Base-by-base conservation (phyloP, 1,140 invertebrate species). In the Drosophila melanica region DNA sequence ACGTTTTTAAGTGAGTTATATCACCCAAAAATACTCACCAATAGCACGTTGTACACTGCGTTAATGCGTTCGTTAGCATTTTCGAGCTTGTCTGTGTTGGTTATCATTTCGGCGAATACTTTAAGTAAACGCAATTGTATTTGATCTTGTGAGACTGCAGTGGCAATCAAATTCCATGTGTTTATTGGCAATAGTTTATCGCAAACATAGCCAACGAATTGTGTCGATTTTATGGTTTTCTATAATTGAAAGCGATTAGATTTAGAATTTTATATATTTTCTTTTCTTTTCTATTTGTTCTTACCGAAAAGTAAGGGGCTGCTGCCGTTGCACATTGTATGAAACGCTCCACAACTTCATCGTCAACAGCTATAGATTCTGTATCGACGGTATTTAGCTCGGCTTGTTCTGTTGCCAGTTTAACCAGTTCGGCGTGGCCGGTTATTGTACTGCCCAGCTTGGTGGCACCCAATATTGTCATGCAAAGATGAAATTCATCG, bases 401-500 rank as follows among this genome's bases (percentile, higher is more conserved):
- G 14, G 97, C 96, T 85, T 98, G 95, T 70, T 97, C 95, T 16
- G 95, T 94, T 20, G 98, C 95, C 53, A 98, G 94, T 68, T 97
- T 95, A 20, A 98, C 94, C 27, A 99, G 92, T 91, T 98, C 96
- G 79, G 97, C 96, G 89, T 98, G 96, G 8, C 98, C 98, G 71
- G 93, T 93, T 16, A 96, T 93, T 37, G 97, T 96, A 74, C 95
- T 95, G 48, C 96, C 95, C 45, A 97, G 93, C 92, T 95, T 95
- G 9, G 98, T 95, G 92, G 95, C 94, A 1, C 95, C 95, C 69
- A 99, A 93, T 59, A 98, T 94, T 16, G 96, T 95, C 95, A 99
- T 97, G 35, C 99, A 95, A 50, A 95, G 94, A 68, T 97, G 95
- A 93, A 98, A 98, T 92, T 99, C 98, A 79, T 98, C 97, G 53